Evolutionary conservation across 1,140 invertebrate genomes (phyloP), one percentile per base, ranked within the genome.

Genomic region (Drosophila ananassae): DNA sequence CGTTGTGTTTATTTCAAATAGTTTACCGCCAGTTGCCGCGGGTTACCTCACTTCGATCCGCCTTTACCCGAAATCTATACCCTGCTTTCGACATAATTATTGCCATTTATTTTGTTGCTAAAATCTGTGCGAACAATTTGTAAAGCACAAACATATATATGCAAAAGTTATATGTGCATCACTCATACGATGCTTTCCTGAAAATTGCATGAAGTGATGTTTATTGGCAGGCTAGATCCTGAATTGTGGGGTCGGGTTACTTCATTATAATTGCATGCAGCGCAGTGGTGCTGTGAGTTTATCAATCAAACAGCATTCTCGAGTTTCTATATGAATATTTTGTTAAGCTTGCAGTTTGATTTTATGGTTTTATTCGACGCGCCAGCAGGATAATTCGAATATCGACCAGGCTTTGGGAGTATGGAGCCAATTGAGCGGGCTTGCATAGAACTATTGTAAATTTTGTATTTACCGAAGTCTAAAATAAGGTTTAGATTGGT

Each of bases 91-190:
- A 47, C 69, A 87, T 78, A 85, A 87, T 87, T 80, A 78, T 81
- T 81, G 54, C 81, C 87, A 85, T 81, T 85, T 85, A 87, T 85
- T 85, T 78, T 71, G 78, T 59, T 85, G 82, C 77, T 58, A 81
- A 85, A 81, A 78, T 81, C 82, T 63, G 69, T 64, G 68, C 63
- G 74, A 78, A 85, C 69, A 75, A 79, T 83, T 66, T 76, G 47
- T 62, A 39, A n/a, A 48, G 22, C 22, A 37, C 46, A 50, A 34
- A 73, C 21, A 52, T 28, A 54, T 30, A 52, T 2, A 30, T 28
- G 28, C 24, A 37, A 12, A 37, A 37, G 3, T 10, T 37, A 37
- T 34, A 2, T 34, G 8, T 2, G 10, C 58, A 60, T 21, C 54
- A 44, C 32, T 51, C 55, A 32, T 28, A 30, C n/a, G 28, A 74